Percentiles rank a stretch among this genome's conserved stretches.
These are phyloP conservation scores for human DNA, from an alignment of 2,113 vertebrate species.

Conservation along the genomic window GRCh38 chr16:12626501-12627000, in stretches of 20 bases:
- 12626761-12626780: background rate
- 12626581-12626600: background rate
- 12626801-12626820: background rate
- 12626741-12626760: background rate
- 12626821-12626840: accelerated
- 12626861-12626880: accelerated
- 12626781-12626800: accelerated
- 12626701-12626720: background rate
- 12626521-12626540: accelerated
- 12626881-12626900: no score
- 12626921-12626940: accelerated
- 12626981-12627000: background rate
- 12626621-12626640: no score
- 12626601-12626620: accelerated
- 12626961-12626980: background rate
- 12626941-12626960: accelerated
- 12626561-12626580: accelerated
- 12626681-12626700: no score
- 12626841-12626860: accelerated
- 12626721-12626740: no score
- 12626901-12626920: background rate
- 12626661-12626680: no score
- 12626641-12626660: no score
- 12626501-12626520: no score
- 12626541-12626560: background rate